Conservation (phyloP, 2,797 vertebrate genomes). For the Phrynocephalus forsythii region DNA sequence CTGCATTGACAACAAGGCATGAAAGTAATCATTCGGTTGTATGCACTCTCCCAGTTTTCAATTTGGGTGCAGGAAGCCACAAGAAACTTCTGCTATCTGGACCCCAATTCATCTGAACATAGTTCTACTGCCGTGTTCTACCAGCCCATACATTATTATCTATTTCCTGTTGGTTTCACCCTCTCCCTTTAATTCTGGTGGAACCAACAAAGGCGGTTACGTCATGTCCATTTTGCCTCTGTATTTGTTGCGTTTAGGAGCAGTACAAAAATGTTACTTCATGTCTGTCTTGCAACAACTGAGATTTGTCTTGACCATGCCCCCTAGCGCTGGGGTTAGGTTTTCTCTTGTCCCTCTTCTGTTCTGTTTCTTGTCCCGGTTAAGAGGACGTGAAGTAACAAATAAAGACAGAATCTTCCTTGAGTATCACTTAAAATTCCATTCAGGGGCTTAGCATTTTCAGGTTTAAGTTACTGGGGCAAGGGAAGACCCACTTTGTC, state of each 20-base stretch:
- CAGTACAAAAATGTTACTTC: too few species aligned
- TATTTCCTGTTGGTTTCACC: not conserved
- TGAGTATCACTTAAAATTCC: not conserved
- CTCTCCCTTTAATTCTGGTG: not conserved
- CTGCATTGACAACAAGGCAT: constrained; percentile 64
- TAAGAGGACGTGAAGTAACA: too few species aligned
- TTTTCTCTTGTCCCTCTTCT: too few species aligned
- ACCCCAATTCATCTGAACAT: constrained; percentile 5
- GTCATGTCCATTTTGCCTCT: too few species aligned
- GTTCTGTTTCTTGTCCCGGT: too few species aligned
- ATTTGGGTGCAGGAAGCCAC: constrained; percentile 51
- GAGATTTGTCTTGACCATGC: too few species aligned
- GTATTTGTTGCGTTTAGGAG: too few species aligned
- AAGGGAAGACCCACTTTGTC: too few species aligned
- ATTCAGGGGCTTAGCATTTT: not conserved
- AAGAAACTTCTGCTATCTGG: constrained; percentile 33
- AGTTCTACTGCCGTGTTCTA: not conserved
- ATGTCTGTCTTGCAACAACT: too few species aligned
- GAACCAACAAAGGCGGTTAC: not conserved
- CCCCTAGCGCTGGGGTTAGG: too few species aligned
- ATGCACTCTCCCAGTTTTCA: constrained; percentile 55
- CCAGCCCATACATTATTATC: not conserved
- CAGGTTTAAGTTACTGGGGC: not conserved
- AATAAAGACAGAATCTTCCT: not conserved
- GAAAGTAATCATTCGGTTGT: constrained; percentile 56